Percentiles rank a stretch among this genome's conserved stretches.
Conservation (phyloP, 2,113 vertebrate genomes). For the Pampusana beccarii region DNA sequence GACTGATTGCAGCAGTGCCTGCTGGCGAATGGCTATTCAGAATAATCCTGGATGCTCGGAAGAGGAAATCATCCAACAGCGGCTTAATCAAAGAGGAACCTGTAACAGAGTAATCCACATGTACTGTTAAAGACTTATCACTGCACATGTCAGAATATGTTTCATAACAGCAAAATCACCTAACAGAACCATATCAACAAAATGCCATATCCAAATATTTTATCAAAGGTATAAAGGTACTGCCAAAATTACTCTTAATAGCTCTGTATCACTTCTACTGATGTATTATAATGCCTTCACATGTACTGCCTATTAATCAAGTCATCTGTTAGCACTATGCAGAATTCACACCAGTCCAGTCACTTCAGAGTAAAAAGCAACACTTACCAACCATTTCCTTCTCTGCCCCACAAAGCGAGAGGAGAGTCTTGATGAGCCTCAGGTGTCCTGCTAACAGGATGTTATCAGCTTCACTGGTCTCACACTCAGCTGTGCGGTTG, state of each 20-base stretch:
- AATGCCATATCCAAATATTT: not conserved
- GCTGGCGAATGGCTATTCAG: slow-evolving; percentile 94
- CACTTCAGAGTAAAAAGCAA: not conserved
- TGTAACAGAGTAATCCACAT: slow-evolving; percentile 70
- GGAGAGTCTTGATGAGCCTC: slow-evolving; percentile 95
- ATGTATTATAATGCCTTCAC: not conserved
- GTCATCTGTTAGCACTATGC: not conserved
- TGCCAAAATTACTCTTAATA: not conserved
- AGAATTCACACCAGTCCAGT: not conserved
- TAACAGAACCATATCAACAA: not conserved
- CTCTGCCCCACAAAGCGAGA: slow-evolving; percentile 94
- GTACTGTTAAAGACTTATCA: not conserved
- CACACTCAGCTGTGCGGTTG: slow-evolving; percentile 93
- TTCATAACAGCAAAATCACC: not conserved
- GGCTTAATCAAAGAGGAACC: slow-evolving; percentile 96
- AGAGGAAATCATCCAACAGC: slow-evolving; percentile 96
- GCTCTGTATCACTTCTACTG: not conserved
- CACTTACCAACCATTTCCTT: slow-evolving; percentile 94
- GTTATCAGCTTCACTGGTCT: slow-evolving; percentile 96
- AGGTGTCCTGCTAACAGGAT: slow-evolving; percentile 94
- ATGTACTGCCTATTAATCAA: no score
- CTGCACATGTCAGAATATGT: not conserved
- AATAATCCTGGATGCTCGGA: slow-evolving; percentile 98
- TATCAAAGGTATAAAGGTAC: not conserved
- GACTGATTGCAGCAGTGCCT: slow-evolving; percentile 88